Base-by-base conservation (phyloP, 2,113 vertebrate species). In the Psittacus erithacus region DNA sequence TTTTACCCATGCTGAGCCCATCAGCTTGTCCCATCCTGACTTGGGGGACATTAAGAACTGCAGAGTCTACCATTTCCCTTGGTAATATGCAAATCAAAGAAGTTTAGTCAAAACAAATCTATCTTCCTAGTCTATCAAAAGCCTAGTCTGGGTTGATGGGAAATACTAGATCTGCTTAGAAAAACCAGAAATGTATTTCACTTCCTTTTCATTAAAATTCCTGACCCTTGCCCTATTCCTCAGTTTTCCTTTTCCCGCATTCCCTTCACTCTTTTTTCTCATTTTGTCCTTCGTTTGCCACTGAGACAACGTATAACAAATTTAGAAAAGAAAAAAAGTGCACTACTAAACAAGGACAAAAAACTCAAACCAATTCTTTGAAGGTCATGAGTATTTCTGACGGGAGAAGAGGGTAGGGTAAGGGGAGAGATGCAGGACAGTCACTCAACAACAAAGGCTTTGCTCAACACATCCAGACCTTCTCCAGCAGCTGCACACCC, bases 281-380 rank as follows among this genome's bases (percentile, higher is more conserved):
- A 31, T 22, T 65, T 43, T 65, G 62, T 55, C 91, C 73, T 31
- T 75, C 25, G 10, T 52, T 93, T 86, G 28, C 19, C 17, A 27
- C 49, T 3, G 0, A 95, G 82, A 80, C 8, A 53, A 86, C 39
- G 20, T 6, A 10, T 3, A 77, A 62, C 2, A 77, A 63, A 67
- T 77, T 10, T 0, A 12, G 2, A 10, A 53, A 28, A 13, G 22
- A 41, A 16, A 1, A 3, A 13, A 0, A 20, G 1, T 3, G 29
- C 22, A 41, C 14, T 68, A 41, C n/a, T 49, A 67, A 24, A 69
- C 76, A 20, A 65, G 44, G 49, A 31, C 3, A 5, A 39, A 65
- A 82, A 17, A 7, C 31, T 55, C 47, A 46, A 79, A 69, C 10
- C 29, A 27, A 14, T 33, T 4, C 2, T 38, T 86, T 88, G 41